phyloP scores from a whole-genome alignment of 2,113 vertebrate genomes.

The Ondatra zibethicus region DNA sequence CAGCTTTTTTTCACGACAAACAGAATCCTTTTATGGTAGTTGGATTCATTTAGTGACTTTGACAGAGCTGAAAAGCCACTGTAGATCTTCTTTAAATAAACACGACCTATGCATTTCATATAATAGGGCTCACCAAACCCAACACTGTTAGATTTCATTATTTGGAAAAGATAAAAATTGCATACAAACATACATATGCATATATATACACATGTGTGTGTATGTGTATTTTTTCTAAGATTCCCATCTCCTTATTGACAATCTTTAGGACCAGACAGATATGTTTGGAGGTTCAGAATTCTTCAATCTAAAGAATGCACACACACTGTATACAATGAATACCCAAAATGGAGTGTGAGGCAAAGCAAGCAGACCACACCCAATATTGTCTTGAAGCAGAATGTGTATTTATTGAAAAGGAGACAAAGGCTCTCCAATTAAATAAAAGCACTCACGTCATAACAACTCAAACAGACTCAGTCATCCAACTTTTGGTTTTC shows the following conservation, averaged over 20 bases:
- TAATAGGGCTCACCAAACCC: not conserved
- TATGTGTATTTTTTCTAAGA: not conserved
- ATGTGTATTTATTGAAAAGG: not conserved
- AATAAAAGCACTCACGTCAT: not conserved
- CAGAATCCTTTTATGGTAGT: not conserved
- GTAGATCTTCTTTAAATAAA: not conserved
- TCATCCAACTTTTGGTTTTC: slow-evolving; percentile 32
- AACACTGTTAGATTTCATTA: not conserved
- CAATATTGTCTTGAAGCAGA: not conserved
- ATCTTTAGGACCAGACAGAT: not conserved
- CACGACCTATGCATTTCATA: not conserved
- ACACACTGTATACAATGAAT: not conserved
- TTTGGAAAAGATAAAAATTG: not conserved
- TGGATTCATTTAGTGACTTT: slow-evolving; percentile 13
- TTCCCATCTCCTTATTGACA: not conserved
- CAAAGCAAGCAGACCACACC: not conserved
- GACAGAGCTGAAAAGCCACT: not conserved
- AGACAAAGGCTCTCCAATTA: not conserved
- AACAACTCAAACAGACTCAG: slow-evolving; percentile 14
- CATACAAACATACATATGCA: not conserved
- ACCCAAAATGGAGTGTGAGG: not conserved
- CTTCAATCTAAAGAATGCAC: not conserved
- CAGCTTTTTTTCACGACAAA: not conserved
- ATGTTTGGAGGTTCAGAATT: slow-evolving; percentile 43
- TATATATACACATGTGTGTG: not conserved